Base-by-base conservation (phyloP, 1,140 invertebrate genomes). In the Trachymyrmex septentrionalis region DNA sequence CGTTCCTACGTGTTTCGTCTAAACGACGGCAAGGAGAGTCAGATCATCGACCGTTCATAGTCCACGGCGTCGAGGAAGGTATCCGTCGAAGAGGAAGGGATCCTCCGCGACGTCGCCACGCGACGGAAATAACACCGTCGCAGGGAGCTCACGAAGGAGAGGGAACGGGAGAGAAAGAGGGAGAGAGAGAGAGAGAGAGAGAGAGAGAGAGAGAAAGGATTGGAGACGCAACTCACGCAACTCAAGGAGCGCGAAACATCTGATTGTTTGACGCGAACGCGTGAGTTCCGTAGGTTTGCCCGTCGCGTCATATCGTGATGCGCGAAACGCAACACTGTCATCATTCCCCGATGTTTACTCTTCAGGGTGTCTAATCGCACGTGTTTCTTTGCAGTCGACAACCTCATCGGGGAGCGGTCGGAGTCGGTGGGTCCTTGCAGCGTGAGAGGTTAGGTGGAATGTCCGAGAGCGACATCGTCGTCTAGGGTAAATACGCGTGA, bases 391-490 rank as follows among this genome's bases (percentile, higher is more conserved):
- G 63, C 77, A 81, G 77, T 9, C 53, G n/a, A 34, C 30, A 38
- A 19, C 24, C 3, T 34, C 16, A 14, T 30, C 63, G 63, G 27
- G 16, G 50, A 53, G 10, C 19, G 44, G 27, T 14, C 19, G 14
- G 5, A 44, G 27, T 14, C 12, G n/a, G 5, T 19, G 7, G 21
- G 21, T 10, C 14, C 30, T 5, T 34, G 14, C 16, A n/a, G 12
- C 7, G 3, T 38, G 21, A 66, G 76, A 78, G 77, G 77, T 81
- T 81, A 81, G 63, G 44, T 24, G n/a, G 12, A n/a, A 80, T 80
- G 27, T 63, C 44, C 21, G 21, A 19, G 55, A n/a, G 14, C 16
- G n/a, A 38, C n/a, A 10, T 44, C n/a, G 6, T 66, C 19, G 14
- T 16, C 59, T 4, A 44, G 38, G 38, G 9, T 44, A 44, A 44